These are phyloP conservation scores for Drosophila quasianomalipes DNA, from an alignment of 2,888 invertebrate species.

Conservation along the genomic window DNA sequence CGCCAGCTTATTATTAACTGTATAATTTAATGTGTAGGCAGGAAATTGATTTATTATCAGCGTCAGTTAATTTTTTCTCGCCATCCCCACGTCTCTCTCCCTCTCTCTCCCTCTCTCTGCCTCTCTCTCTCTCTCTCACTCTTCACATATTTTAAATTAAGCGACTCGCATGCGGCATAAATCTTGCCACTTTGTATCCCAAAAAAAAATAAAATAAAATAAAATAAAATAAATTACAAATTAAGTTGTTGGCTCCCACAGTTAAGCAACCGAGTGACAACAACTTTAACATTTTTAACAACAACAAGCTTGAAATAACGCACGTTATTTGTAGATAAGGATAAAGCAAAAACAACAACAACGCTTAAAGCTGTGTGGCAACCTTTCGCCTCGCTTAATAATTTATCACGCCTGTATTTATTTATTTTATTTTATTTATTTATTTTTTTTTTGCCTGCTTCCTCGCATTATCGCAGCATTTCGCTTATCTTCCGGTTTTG, in stretches of 20 bases:
- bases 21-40: constrained; percentile 80
- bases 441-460: constrained; percentile 4
- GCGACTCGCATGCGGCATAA: constrained; percentile 63
- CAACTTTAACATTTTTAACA: constrained; percentile 34
- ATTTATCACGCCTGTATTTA: constrained; percentile 71
- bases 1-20: constrained; percentile 77
- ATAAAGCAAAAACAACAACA: constrained; percentile 49
- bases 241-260: constrained; percentile 82
- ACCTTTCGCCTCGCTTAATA: constrained; percentile 52
- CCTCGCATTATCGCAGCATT: constrained; percentile 28
- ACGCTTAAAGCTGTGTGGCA: constrained; percentile 38
- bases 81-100: neutral
- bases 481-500: constrained; percentile 61
- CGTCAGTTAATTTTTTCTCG: constrained; percentile 72
- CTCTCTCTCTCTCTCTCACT: neutral
- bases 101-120: neutral
- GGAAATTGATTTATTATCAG: constrained; percentile 81
- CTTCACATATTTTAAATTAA: constrained; percentile 63
- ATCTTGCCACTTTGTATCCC: constrained; percentile 46
- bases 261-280: constrained; percentile 64
- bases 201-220: constrained; percentile 16
- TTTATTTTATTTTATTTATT: constrained; percentile 23
- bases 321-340: constrained; percentile 65
- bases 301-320: constrained; percentile 40
- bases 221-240: constrained; percentile 69